A percentile compares a stretch with the other conserved stretches of the same genome.
Conservation (phyloP, 2,888 invertebrate species). For the Catocala nupta region DNA sequence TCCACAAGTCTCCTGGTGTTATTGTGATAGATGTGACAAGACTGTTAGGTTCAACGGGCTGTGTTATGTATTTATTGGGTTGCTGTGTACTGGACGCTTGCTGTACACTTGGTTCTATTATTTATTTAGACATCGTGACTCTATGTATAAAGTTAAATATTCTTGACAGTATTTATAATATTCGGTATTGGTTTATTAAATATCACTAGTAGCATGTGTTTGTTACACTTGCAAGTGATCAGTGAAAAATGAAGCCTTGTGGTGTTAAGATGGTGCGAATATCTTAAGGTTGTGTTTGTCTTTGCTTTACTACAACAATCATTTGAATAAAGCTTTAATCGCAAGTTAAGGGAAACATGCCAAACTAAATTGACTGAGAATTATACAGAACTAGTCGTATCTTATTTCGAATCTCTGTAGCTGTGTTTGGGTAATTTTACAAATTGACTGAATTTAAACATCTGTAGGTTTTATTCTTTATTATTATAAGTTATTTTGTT, state of each 20-base stretch:
- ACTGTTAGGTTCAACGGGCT: slow-evolving; percentile 66
- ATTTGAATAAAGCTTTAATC: slow-evolving; percentile 44
- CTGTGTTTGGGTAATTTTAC: slow-evolving; percentile 51
- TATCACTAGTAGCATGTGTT: too few species aligned
- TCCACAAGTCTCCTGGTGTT: slow-evolving; percentile 50
- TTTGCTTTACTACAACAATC: slow-evolving; percentile 26
- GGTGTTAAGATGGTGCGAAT: slow-evolving; percentile 30
- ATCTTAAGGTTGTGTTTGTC: slow-evolving; percentile 37
- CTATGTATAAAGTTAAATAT: slow-evolving; percentile 31
- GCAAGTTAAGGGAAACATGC: slow-evolving; percentile 34
- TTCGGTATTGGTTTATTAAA: slow-evolving; percentile 13
- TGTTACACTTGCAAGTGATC: neutral
- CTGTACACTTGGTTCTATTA: slow-evolving; percentile 52
- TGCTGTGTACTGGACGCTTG: slow-evolving; percentile 37
- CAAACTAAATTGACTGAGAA: slow-evolving; percentile 51
- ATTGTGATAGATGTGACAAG: slow-evolving; percentile 73
- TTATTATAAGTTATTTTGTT: slow-evolving; percentile 62
- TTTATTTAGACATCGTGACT: slow-evolving; percentile 44
- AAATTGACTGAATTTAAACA: slow-evolving; percentile 60
- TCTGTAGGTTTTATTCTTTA: slow-evolving; percentile 51
- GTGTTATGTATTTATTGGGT: slow-evolving; percentile 63
- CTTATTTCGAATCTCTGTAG: slow-evolving; percentile 50
- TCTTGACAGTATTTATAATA: slow-evolving; percentile 24
- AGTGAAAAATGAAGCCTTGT: neutral
- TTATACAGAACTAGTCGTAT: slow-evolving; percentile 46